phyloP scores from a whole-genome alignment of 1,140 invertebrate species.

The Tenebrio molitor region DNA sequence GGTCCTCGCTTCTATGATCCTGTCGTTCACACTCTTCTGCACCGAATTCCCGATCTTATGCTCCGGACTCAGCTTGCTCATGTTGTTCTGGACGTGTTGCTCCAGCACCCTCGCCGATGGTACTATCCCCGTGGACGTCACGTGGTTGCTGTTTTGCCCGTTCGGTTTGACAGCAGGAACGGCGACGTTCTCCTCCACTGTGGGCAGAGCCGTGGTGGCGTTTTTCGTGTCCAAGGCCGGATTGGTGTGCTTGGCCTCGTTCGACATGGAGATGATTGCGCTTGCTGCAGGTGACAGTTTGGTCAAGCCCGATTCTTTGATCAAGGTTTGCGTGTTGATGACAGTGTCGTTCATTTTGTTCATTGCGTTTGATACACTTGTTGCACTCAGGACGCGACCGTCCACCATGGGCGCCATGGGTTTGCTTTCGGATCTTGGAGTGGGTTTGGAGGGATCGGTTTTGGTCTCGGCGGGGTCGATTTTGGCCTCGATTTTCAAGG shows the following conservation, averaged over 20 bases:
- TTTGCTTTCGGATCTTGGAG: slow-evolving; percentile 37
- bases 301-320: slow-evolving; percentile 61
- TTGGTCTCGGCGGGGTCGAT: slow-evolving; percentile 44
- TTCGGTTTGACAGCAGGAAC: too few relatives aligned
- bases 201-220: slow-evolving; percentile 44
- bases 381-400: slow-evolving; percentile 63
- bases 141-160: slow-evolving; percentile 52
- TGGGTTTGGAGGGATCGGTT: too few relatives aligned
- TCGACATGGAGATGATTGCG: slow-evolving; percentile 55
- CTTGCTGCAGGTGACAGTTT: slow-evolving; percentile 57
- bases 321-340: slow-evolving; percentile 63
- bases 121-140: slow-evolving; percentile 51
- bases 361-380: slow-evolving; percentile 64
- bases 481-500: slow-evolving; percentile 63
- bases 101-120: slow-evolving; percentile 52
- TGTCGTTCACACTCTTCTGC: slow-evolving; percentile 57
- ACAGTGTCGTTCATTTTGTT: slow-evolving; percentile 66
- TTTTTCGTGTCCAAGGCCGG: slow-evolving; percentile 50
- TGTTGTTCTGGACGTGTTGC: slow-evolving; percentile 58
- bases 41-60: slow-evolving; percentile 51
- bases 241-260: slow-evolving; percentile 43
- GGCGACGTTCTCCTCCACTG: slow-evolving; percentile 26
- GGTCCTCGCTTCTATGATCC: slow-evolving; percentile 57
- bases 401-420: slow-evolving; percentile 60
- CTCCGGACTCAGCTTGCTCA: slow-evolving; percentile 56